Evolutionary conservation across 1,140 invertebrate species (phyloP).

Genomic region (Oscheius sp.): DNA sequence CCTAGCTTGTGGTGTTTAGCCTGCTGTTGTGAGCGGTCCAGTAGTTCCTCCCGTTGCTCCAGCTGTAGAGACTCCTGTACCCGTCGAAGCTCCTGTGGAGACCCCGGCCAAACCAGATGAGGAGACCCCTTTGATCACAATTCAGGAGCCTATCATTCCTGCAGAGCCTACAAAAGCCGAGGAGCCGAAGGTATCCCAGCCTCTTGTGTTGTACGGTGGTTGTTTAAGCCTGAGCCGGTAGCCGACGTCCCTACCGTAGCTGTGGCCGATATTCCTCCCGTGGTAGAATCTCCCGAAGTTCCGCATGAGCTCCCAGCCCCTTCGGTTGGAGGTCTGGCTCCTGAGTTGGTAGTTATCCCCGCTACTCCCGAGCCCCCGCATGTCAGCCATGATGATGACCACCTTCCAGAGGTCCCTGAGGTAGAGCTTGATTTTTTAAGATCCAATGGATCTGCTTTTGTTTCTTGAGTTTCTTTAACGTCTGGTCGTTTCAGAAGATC

Average conservation of each 20-base stretch:
- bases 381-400: neutral
- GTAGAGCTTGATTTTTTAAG: neutral
- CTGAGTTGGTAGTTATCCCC: neutral
- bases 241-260: too few relatives aligned
- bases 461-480: neutral
- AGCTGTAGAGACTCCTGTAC: too few relatives aligned
- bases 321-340: neutral
- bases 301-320: neutral
- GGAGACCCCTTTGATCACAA: neutral
- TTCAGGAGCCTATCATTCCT: neutral
- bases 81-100: neutral
- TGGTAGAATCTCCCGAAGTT: too few relatives aligned
- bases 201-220: too few relatives aligned
- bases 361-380: conserved; percentile 14
- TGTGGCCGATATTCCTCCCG: too few relatives aligned
- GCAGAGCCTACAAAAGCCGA: neutral
- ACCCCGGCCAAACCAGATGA: neutral
- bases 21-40: too few relatives aligned
- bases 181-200: too few relatives aligned
- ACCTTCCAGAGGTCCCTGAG: neutral
- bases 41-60: too few relatives aligned
- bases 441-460: neutral
- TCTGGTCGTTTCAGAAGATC: neutral
- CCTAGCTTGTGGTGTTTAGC: too few relatives aligned
- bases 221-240: too few relatives aligned